Evolutionary conservation across 2,888 invertebrate species (phyloP), one percentile per base, ranked within the genome.

Genomic region (Bunonema sp.): DNA sequence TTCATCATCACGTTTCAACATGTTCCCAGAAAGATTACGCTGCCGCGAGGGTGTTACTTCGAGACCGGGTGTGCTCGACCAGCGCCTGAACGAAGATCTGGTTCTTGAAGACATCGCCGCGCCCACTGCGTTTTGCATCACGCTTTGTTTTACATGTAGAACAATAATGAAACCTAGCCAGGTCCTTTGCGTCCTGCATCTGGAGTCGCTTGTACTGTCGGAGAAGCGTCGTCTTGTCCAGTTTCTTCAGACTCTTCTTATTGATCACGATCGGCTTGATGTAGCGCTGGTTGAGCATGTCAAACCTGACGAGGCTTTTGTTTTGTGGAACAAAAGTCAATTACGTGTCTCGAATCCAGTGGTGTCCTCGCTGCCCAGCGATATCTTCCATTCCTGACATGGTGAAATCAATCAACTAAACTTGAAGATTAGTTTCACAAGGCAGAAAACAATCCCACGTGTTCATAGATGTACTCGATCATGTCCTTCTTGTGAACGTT

Each of bases 401-500:
- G 18, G 61, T 59, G 28, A 47, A 46, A 40, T 64, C 64, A 35
- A 61, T 54, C 1, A 57, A 38, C 51, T 56, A 34, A 15, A 49
- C 21, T 18, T 18, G 16, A 32, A 32, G n/a, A 15, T 7, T 8
- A 32, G 16, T 12, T 32, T 32, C 3, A 15, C 34, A 34, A n/a
- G n/a, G n/a, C 21, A 24, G 24, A 1, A 18, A 20, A 21, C 18
- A 4, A 37, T 32, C 46, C 19, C 3, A 53, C 53, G 37, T 49
- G 48, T 31, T 47, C 48, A 35, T 64, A 60, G 39, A 91, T 86
- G 63, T 89, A 78, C 71, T 93, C 91, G 70, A 88, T 89, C 88
- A 93, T 89, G 7, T 85, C 84, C 30, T 85, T 83, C 63, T 86
- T 85, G 50, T 82, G 77, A 67, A 82, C 84, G 58, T 82, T 81